These are phyloP conservation scores for Tolmerus cingulatus DNA, from an alignment of 2,888 invertebrate species.

Conservation along the genomic window DNA sequence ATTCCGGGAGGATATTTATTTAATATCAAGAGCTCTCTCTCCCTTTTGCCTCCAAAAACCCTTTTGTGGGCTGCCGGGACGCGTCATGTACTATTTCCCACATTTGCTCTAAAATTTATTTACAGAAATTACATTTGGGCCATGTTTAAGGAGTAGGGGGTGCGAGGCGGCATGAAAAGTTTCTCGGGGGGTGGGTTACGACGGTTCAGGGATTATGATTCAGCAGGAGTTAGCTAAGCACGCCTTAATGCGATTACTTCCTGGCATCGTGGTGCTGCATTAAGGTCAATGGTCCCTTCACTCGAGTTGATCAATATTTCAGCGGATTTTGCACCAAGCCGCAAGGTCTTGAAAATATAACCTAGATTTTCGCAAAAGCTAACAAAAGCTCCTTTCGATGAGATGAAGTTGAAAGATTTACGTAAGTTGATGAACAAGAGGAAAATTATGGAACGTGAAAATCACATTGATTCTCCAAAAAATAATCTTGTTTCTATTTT, in stretches of 20 bases:
- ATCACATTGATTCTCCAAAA: background rate
- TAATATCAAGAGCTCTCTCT: background rate
- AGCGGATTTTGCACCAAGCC: background rate
- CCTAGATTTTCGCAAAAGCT: background rate
- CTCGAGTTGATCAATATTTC: background rate
- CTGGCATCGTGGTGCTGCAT: background rate
- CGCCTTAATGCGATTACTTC: background rate
- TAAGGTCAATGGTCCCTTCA: background rate
- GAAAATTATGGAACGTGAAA: background rate
- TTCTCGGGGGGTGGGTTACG: background rate
- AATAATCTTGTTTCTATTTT: background rate
- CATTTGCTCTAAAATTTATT: background rate
- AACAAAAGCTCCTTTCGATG: background rate
- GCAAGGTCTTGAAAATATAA: background rate
- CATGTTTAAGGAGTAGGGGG: background rate
- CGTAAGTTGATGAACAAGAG: background rate
- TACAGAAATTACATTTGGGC: background rate
- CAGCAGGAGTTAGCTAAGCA: background rate
- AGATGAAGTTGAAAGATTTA: background rate
- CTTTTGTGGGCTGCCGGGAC: background rate
- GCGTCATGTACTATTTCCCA: background rate
- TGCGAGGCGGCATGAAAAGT: background rate
- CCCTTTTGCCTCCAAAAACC: background rate
- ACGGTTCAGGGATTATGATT: background rate
- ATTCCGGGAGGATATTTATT: background rate